Evolutionary conservation across 2,113 vertebrate genomes (phyloP).

Genomic region (Lampris megalopsis): DNA sequence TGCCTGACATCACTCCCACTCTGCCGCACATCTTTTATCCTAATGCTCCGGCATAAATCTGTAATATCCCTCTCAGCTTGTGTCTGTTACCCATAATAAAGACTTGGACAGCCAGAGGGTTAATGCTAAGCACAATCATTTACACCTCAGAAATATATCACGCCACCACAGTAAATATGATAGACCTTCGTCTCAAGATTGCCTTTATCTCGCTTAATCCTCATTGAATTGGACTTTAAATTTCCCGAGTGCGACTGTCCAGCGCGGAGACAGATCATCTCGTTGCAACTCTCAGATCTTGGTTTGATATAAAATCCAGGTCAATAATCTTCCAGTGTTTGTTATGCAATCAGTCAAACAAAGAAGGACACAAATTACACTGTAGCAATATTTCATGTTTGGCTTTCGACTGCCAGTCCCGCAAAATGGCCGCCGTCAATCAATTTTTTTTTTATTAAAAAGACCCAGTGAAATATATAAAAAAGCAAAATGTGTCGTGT

Average conservation of each 20-base stretch:
- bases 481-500: background rate
- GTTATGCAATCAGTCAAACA: too few relatives aligned
- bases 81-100: too few relatives aligned
- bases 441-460: too few relatives aligned
- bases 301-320: background rate
- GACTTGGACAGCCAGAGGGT: too few relatives aligned
- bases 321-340: too few relatives aligned
- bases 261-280: too few relatives aligned
- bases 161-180: background rate
- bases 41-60: too few relatives aligned
- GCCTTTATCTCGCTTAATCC: background rate
- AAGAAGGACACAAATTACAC: background rate
- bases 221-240: too few relatives aligned
- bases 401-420: background rate
- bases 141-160: background rate
- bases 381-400: background rate
- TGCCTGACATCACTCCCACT: background rate
- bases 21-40: background rate
- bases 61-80: too few relatives aligned
- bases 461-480: too few relatives aligned
- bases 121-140: background rate
- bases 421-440: too few relatives aligned
- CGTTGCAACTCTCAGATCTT: background rate
- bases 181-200: background rate
- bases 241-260: too few relatives aligned